phyloP scores from a whole-genome alignment of 2,113 vertebrate genomes.

The Mesembrinibis cayennensis region DNA sequence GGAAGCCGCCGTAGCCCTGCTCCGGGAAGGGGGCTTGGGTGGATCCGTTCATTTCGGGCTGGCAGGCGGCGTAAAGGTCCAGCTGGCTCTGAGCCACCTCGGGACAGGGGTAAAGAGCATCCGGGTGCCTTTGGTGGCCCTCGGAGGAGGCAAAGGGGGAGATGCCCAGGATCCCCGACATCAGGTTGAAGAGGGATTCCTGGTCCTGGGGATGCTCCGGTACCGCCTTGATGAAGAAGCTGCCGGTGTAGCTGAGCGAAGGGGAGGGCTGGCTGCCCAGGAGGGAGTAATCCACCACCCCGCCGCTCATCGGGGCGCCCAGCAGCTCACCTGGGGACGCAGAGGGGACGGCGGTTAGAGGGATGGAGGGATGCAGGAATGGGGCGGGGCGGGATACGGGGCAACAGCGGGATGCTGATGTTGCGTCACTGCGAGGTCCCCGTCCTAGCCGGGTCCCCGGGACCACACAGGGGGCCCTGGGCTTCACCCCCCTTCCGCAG shows the following conservation, averaged over 20 bases:
- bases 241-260: constrained; percentile 93
- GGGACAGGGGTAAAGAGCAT: constrained; percentile 71
- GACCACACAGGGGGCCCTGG: neutral
- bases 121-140: constrained; percentile 75
- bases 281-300: constrained; percentile 82
- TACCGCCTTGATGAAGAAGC: constrained; percentile 94
- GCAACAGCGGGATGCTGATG: neutral
- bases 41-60: constrained; percentile 73
- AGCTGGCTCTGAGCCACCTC: constrained; percentile 69
- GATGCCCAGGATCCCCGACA: constrained; percentile 94
- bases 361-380: neutral
- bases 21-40: constrained; percentile 68
- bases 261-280: constrained; percentile 83
- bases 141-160: constrained; percentile 87
- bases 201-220: constrained; percentile 91
- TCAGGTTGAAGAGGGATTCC: constrained; percentile 95
- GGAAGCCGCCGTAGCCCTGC: constrained; percentile 74
- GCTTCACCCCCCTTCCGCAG: neutral
- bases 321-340: constrained; percentile 80
- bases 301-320: constrained; percentile 82
- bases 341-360: neutral
- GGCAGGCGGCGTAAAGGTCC: constrained; percentile 76
- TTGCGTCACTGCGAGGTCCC: neutral
- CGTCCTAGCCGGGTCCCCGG: neutral
- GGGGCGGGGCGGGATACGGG: neutral